Evolutionary conservation across 2,888 invertebrate species (phyloP).

Genomic region (Melangyna quadrimaculata): DNA sequence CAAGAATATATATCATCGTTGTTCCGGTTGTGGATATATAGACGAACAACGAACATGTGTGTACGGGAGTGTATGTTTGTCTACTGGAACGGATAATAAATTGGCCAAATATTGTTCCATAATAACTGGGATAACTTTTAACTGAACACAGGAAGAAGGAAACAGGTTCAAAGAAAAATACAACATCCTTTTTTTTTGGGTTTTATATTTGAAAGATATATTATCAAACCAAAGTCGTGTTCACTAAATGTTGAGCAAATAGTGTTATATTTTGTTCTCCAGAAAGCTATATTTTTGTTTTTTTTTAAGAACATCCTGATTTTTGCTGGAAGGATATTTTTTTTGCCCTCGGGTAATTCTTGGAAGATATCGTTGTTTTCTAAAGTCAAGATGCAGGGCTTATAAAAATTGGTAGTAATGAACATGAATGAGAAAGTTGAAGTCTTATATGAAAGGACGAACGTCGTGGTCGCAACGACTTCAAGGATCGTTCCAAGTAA

Average conservation of each 20-base stretch:
- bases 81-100: constrained; percentile 44
- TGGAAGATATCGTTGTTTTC: constrained; percentile 19
- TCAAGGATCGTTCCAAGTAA: not conserved
- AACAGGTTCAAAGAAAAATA: constrained; percentile 5
- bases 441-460: not conserved
- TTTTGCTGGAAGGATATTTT: constrained; percentile 14
- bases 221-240: constrained; percentile 37
- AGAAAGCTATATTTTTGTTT: constrained; percentile 1
- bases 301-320: constrained; percentile 53
- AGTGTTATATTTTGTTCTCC: constrained; percentile 15
- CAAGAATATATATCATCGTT: constrained; percentile 44
- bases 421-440: constrained; percentile 25
- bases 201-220: constrained; percentile 1
- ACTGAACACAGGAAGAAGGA: constrained; percentile 35
- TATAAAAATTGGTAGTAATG: constrained; percentile 49
- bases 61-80: constrained; percentile 7
- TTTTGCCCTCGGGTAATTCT: not conserved
- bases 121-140: constrained; percentile 54
- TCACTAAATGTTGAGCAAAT: constrained; percentile 61
- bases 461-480: too few relatives aligned
- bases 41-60: constrained; percentile 17
- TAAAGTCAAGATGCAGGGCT: constrained; percentile 14
- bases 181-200: not conserved
- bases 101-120: constrained; percentile 66
- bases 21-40: constrained; percentile 35